These are phyloP conservation scores for Coreoperca whiteheadi DNA, from an alignment of 2,113 vertebrate species.

Conservation along the genomic window DNA sequence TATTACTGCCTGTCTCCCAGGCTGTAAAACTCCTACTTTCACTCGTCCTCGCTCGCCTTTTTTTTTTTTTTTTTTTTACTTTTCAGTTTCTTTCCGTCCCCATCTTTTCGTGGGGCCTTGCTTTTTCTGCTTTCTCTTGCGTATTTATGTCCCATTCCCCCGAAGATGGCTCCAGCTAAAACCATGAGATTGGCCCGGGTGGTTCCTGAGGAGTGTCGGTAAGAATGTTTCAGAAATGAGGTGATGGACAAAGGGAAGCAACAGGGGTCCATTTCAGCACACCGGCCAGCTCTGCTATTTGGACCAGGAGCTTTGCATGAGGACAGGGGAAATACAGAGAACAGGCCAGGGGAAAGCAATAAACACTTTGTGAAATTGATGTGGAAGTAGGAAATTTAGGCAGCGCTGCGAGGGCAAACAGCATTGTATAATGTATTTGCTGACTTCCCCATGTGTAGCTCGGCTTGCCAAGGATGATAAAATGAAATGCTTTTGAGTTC, in stretches of 20 bases:
- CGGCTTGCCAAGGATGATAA: constrained; percentile 21
- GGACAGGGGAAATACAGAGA: constrained; percentile 3
- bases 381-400: constrained; percentile 48
- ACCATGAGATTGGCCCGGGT: constrained; percentile 37
- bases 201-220: background rate
- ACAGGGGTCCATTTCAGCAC: constrained; percentile 41
- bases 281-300: constrained; percentile 21
- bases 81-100: background rate
- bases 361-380: constrained; percentile 64
- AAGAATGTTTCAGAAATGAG: constrained; percentile 49
- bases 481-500: constrained; percentile 44
- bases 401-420: constrained; percentile 35
- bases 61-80: constrained; percentile 10
- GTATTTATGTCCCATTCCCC: constrained; percentile 4
- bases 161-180: constrained; percentile 25
- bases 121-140: constrained; percentile 16
- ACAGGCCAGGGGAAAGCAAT: constrained; percentile 38
- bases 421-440: constrained; percentile 48
- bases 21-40: background rate
- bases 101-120: constrained; percentile 7
- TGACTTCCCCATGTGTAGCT: constrained; percentile 35
- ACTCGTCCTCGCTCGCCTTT: constrained; percentile 9
- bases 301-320: constrained; percentile 11
- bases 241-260: constrained; percentile 34
- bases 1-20: constrained; percentile 39